Evolutionary conservation across 2,113 vertebrate species (phyloP), one percentile per base, ranked within the genome.

Genomic region (Platysternon megacephalum): DNA sequence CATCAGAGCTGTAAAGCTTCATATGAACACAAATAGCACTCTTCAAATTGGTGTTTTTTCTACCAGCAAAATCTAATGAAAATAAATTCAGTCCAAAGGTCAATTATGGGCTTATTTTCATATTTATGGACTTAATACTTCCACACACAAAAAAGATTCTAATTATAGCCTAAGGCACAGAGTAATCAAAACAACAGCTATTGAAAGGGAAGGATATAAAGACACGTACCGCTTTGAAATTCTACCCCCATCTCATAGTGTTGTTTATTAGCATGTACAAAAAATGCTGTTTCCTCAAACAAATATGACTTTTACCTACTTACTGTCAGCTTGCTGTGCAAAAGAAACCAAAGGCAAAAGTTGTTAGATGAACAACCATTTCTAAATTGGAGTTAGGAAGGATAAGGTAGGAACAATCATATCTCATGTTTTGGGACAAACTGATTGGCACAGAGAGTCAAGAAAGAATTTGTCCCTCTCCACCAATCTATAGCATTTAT

Each of bases 21-120:
- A 93, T 79, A 90, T n/a, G 3, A 95, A 93, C 85, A 89, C 92
- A 92, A 93, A 97, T 97, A 97, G 95, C 58, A 21, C 89, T 96
- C 94, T 96, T 93, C 96, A 95, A 96, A 91, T 89, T 94, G 95
- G 88, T 55, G 91, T 94, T 92, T 97, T 97, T 96, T 96, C 94
- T 97, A 96, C 95, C 92, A 93, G 90, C 94, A 92, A 96, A 98
- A 96, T 95, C 94, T 96, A 97, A 97, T 95, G 97, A 97, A 98
- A 98, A 98, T 97, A 98, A 96, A 98, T 96, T 97, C 98, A 95
- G 97, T 96, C 97, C 93, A 96, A 97, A 96, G 97, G 98, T 98
- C 98, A 98, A 98, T 97, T 97, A 98, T 82, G 97, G 97, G 97
- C 97, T 98, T 97, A 97, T 97, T 98, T 98, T 98, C 97, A 97